A percentile compares a stretch with the other conserved stretches of the same genome.
Conservation (phyloP, 2,888 invertebrate genomes). For the Amblyjoppa fuscipennis region DNA sequence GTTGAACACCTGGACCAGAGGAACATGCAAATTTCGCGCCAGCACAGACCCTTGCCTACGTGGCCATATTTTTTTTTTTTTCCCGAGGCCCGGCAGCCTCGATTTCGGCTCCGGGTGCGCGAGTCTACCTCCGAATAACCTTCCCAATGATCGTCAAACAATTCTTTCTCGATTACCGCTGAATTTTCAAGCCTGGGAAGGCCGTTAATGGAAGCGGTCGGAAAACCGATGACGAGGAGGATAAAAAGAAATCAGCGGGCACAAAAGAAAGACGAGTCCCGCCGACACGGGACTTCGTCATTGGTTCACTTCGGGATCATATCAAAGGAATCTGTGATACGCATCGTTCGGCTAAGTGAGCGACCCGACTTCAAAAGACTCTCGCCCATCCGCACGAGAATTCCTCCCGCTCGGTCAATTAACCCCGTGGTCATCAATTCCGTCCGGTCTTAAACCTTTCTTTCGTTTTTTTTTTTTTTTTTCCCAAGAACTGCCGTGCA, state of each 20-base stretch:
- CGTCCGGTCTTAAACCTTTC: not conserved
- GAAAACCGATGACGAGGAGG: not conserved
- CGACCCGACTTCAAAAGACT: conserved; percentile 54
- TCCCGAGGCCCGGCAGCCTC: conserved; percentile 31
- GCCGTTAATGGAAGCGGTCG: not conserved
- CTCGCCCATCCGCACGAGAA: conserved; percentile 59
- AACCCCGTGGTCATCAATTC: conserved; percentile 20
- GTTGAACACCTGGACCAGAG: conserved; percentile 83
- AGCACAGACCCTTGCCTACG: conserved; percentile 48
- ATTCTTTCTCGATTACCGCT: conserved; percentile 9
- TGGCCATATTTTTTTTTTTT: conserved; percentile 3
- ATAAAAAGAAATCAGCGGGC: not conserved
- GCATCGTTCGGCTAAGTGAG: conserved; percentile 9
- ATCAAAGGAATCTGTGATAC: conserved; percentile 10
- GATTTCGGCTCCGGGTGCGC: not conserved
- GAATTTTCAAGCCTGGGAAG: not conserved
- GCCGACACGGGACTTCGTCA: not conserved
- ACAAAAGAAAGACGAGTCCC: not conserved
- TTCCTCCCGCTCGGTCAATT: conserved; percentile 70
- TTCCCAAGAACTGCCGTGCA: not conserved
- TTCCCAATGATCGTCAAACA: conserved; percentile 24
- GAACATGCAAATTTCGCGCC: conserved; percentile 82
- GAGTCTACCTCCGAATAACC: conserved; percentile 66
- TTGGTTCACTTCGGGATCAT: not conserved
- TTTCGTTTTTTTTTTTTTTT: not conserved